Evolutionary conservation across 2,888 invertebrate genomes (phyloP), one percentile per base, ranked within the genome.

Genomic region (Leucophora obtusa): DNA sequence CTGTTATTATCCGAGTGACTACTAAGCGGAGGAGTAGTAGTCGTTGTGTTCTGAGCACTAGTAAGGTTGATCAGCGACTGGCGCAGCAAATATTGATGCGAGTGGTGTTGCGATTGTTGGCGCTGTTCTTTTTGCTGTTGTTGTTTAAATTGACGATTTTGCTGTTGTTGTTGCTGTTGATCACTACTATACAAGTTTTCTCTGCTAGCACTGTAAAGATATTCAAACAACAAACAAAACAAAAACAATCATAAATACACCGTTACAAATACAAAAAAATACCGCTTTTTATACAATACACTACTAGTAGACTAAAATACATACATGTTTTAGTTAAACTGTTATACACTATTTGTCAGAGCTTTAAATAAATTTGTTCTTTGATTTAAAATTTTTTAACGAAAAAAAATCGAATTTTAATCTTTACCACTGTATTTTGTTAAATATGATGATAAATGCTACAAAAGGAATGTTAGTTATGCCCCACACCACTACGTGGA

Each of bases 1-100:
- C 80, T 82, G 68, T 82, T 79, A 60, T 75, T 82, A 73, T 79
- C 72, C 78, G 83, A 82, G 65, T 82, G 72, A 74, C 70, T 78
- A 35, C 78, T 72, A 50, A 63, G 73, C 9, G 60, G 62, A 17
- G 79, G 53, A 62, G 65, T 53, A 82, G 82, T 83, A 62, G 65
- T 53, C 82, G 82, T 83, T 73, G 73, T 83, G 83, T 85, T 86
- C 87, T 88, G 89, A 82, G 87, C 89, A 86, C 88, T 87, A 73
- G 88, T 88, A 78, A 90, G 89, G 87, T 90, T 90, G 86, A 89
- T 85, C 86, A 90, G 86, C 85, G 90, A 90, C 89, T 90, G 90
- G 72, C 89, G 90, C 84, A 88, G 87, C 86, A 89, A 86, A 82
- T 89, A 86, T 85, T 89, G 89, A 84, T 87, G 89, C 82, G 88